Evolutionary conservation across 1,140 invertebrate species (phyloP).

Genomic region (Heterodera schachtii): DNA sequence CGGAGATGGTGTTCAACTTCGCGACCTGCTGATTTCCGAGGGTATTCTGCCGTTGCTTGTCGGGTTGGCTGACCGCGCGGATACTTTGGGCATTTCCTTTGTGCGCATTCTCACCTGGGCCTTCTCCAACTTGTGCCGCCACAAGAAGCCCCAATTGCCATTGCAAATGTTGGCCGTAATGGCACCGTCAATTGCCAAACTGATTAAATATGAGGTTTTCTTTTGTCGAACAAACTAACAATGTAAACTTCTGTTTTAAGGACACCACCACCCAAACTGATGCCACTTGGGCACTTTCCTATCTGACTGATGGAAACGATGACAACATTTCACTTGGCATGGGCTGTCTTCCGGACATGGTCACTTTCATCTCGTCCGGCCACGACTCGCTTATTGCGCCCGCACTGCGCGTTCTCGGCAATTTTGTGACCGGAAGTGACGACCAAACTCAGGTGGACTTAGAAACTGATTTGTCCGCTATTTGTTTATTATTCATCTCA

Average conservation of each 20-base stretch:
- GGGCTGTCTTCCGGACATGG: slow-evolving; percentile 12
- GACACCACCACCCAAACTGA: slow-evolving; percentile 26
- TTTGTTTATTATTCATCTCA: no score
- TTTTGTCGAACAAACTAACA: no score
- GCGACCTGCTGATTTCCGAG: slow-evolving; percentile 33
- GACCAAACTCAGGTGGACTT: slow-evolving; percentile 26
- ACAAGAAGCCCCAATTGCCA: slow-evolving; percentile 44
- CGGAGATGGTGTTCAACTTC: slow-evolving; percentile 50
- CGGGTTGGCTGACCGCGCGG: neutral
- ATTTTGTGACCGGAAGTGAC: slow-evolving; percentile 48
- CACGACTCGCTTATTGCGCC: slow-evolving; percentile 38
- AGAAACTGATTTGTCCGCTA: no score
- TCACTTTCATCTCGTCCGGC: slow-evolving; percentile 24
- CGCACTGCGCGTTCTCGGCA: slow-evolving; percentile 45
- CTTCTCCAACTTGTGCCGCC: slow-evolving; percentile 43
- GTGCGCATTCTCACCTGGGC: slow-evolving; percentile 46
- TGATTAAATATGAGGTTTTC: slow-evolving; percentile 30
- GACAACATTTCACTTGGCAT: slow-evolving; percentile 36
- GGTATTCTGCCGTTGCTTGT: slow-evolving; percentile 21
- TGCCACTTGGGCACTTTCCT: slow-evolving; percentile 50
- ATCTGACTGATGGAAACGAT: slow-evolving; percentile 49
- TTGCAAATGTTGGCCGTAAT: slow-evolving; percentile 13
- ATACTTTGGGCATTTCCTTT: slow-evolving; percentile 21
- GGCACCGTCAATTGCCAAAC: slow-evolving; percentile 26
- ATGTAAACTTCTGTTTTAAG: no score